Evolutionary conservation across 2,888 invertebrate genomes (phyloP), one percentile per base, ranked within the genome.

Genomic region (Melinaea marsaeus): DNA sequence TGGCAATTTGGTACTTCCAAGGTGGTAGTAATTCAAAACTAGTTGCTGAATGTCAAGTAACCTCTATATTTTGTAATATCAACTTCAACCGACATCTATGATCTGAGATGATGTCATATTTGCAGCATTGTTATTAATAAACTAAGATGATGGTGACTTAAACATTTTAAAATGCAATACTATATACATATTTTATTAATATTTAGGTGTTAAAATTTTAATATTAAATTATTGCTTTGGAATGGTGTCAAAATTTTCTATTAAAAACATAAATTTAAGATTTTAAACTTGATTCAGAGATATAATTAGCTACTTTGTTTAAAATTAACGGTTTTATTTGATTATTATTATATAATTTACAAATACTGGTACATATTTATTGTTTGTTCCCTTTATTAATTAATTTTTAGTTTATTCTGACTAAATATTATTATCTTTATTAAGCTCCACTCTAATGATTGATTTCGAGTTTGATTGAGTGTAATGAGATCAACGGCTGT

Each of bases 51-150:
- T 37, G 64, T 55, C 57, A 47, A 37, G 48, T 61, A 55, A 51
- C 61, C 37, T n/a, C 45, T 55, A 34, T 32, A 60, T 60, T 55
- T 65, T 45, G 65, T 51, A 60, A 57, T 42, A 63, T 42, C 59
- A 46, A 60, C 46, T 48, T 46, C 45, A 55, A 57, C 62, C 60
- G 64, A 63, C 60, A 62, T 55, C 58, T 60, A 61, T 65, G 63
- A 65, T 62, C 63, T 63, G 51, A 54, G 69, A 69, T 79, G 79
- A 82, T 84, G 80, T 86, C 83, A 82, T 64, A 68, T 59, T 63
- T 68, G 74, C 78, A 79, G 75, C 79, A 83, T 81, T 79, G 79
- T 79, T 85, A 84, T 81, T 71, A 76, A 82, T 81, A 84, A 81
- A 75, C 71, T 69, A 63, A 66, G 81, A 80, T 84, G 84, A 68